Percentiles rank a stretch among this genome's conserved stretches.
Conservation (phyloP, 2,113 vertebrate species). For the Nothoprocta perdicaria region DNA sequence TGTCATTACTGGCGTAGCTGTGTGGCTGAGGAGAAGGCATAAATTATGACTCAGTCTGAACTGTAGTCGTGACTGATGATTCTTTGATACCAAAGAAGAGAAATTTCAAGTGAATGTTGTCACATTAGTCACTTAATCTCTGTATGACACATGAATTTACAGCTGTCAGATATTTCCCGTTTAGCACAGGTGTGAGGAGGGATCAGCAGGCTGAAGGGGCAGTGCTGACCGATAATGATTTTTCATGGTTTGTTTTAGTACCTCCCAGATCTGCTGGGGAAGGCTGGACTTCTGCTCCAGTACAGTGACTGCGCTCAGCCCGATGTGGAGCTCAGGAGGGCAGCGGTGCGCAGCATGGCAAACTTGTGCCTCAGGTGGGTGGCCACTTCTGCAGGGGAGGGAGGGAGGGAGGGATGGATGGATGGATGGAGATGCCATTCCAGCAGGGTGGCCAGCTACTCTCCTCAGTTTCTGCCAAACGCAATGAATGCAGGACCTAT, state of each 20-base stretch:
- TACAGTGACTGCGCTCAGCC: constrained; percentile 81
- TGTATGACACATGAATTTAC: neutral
- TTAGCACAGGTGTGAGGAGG: neutral
- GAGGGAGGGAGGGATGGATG: no score
- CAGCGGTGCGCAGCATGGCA: constrained; percentile 89
- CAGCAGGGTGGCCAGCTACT: fast-evolving
- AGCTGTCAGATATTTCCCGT: neutral
- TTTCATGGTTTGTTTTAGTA: constrained; percentile 76
- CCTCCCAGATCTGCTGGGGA: constrained; percentile 84
- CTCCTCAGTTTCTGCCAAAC: neutral
- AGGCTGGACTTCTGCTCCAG: constrained; percentile 82
- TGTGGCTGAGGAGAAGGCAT: neutral
- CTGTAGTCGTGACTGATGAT: fast-evolving
- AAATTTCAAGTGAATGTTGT: neutral
- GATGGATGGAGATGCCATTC: fast-evolving
- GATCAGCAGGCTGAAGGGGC: neutral
- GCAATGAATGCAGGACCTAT: neutral
- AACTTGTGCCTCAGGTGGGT: constrained; percentile 91
- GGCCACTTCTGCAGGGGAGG: fast-evolving
- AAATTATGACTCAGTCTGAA: neutral
- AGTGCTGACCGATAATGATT: neutral
- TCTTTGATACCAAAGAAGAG: neutral
- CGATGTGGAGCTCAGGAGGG: constrained; percentile 84
- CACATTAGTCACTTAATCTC: neutral
- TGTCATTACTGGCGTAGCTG: constrained; percentile 3